phyloP scores from a whole-genome alignment of 2,888 invertebrate species.

The Shargacucullia verbasci region DNA sequence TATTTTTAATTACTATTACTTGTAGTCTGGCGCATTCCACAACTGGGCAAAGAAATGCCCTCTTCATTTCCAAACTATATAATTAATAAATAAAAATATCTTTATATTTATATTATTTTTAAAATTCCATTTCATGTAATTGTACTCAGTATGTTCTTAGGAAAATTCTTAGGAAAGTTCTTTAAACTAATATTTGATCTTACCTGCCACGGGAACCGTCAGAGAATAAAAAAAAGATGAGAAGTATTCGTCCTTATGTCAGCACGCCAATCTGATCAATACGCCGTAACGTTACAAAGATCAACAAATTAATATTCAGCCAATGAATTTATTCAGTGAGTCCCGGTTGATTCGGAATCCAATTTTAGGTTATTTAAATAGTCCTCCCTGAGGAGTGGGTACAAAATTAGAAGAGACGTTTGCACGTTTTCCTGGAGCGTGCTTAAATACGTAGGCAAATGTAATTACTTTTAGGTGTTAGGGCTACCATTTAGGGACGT shows the following conservation, averaged over 20 bases:
- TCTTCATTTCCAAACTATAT: too few relatives aligned
- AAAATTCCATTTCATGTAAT: too few relatives aligned
- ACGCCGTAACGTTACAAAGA: slow-evolving; percentile 50
- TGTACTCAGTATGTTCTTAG: too few relatives aligned
- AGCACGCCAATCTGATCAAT: slow-evolving; percentile 45
- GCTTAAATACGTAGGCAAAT: slow-evolving; percentile 79
- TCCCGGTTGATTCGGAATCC: slow-evolving; percentile 71
- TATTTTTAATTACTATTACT: too few relatives aligned
- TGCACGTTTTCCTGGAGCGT: slow-evolving; percentile 72
- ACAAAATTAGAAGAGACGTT: slow-evolving; percentile 74
- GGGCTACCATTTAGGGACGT: slow-evolving; percentile 51
- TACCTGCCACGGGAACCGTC: too few relatives aligned
- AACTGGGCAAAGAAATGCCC: too few relatives aligned
- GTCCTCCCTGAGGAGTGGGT: slow-evolving; percentile 61
- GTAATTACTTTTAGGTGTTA: slow-evolving; percentile 74
- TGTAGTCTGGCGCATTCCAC: too few relatives aligned
- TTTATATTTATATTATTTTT: too few relatives aligned
- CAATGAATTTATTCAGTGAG: slow-evolving; percentile 60
- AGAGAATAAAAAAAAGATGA: neutral
- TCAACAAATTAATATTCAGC: slow-evolving; percentile 65
- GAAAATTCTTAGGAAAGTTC: too few relatives aligned
- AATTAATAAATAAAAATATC: too few relatives aligned
- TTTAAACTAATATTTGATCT: too few relatives aligned
- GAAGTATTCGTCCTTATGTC: slow-evolving; percentile 25
- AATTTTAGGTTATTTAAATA: slow-evolving; percentile 82